Evolutionary conservation across 2,113 vertebrate species (phyloP).

Genomic region (Glaucidium brasilianum): DNA sequence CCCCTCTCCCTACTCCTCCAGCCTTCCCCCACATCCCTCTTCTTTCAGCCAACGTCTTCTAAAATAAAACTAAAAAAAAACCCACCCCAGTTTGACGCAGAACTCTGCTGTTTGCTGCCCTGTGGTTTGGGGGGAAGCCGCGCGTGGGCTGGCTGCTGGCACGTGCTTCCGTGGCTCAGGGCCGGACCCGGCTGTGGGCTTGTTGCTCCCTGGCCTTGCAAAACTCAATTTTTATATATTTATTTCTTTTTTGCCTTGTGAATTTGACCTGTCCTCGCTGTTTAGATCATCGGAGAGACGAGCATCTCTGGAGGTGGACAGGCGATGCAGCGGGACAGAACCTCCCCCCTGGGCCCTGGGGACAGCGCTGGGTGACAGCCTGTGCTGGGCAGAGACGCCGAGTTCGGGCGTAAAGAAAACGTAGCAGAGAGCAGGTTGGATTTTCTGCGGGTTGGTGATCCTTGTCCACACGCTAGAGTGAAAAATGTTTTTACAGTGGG

Average conservation of each 20-base stretch:
- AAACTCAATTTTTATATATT: too few relatives aligned
- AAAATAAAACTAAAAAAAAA: not conserved
- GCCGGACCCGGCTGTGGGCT: too few relatives aligned
- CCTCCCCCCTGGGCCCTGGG: fast-evolving
- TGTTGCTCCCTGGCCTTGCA: too few relatives aligned
- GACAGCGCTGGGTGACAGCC: not conserved
- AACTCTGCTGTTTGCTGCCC: not conserved
- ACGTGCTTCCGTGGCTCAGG: too few relatives aligned
- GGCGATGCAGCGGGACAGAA: fast-evolving
- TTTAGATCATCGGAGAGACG: fast-evolving
- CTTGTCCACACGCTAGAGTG: fast-evolving
- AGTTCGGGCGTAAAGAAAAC: fast-evolving
- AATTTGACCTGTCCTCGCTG: not conserved
- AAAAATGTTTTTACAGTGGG: fast-evolving
- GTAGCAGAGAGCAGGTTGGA: not conserved
- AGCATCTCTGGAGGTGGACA: fast-evolving
- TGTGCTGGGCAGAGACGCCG: fast-evolving
- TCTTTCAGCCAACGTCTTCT: not conserved
- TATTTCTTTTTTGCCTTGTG: not conserved
- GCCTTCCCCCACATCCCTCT: not conserved
- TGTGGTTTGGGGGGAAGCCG: not conserved
- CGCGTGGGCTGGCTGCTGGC: not conserved
- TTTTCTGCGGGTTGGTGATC: not conserved
- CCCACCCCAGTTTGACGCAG: not conserved
- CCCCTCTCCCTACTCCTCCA: not conserved